Evolutionary conservation across 2,888 invertebrate species (phyloP).

Genomic region (Eulithis prunata): DNA sequence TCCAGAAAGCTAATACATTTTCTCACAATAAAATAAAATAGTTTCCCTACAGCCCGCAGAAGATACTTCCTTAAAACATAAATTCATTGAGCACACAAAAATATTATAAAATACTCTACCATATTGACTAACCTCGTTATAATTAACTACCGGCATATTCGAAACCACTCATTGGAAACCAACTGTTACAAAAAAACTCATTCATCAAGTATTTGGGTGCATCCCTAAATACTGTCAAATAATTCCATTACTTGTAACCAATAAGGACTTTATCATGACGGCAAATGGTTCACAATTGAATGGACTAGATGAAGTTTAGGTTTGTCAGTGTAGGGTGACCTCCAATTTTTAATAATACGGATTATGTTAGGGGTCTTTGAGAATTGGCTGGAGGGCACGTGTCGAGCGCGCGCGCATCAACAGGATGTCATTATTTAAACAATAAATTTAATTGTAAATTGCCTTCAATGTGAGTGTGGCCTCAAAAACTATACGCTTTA

Average conservation of each 20-base stretch:
- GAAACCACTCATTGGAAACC: conserved; percentile 47
- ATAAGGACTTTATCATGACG: conserved; percentile 7
- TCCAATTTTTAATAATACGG: conserved; percentile 37
- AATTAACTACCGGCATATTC: conserved; percentile 50
- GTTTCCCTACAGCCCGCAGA: conserved; percentile 45
- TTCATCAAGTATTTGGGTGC: conserved; percentile 47
- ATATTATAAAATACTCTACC: conserved; percentile 40
- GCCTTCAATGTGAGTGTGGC: conserved; percentile 42
- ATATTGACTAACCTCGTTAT: conserved; percentile 54
- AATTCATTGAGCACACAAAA: conserved; percentile 13
- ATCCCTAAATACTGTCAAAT: conserved; percentile 22
- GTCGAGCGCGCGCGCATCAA: conserved; percentile 55
- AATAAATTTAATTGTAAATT: conserved; percentile 74
- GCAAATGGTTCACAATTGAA: conserved; percentile 19
- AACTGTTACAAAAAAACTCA: conserved; percentile 56
- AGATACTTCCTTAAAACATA: conserved; percentile 46
- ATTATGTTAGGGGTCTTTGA: conserved; percentile 37
- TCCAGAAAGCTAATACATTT: not conserved
- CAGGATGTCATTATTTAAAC: conserved; percentile 71
- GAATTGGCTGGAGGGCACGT: conserved; percentile 52
- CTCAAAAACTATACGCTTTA: conserved; percentile 26
- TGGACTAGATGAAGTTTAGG: not conserved
- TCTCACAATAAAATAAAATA: conserved; percentile 9
- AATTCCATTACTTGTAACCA: conserved; percentile 2
- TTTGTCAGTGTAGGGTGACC: conserved; percentile 37